Evolutionary conservation across 1,140 invertebrate genomes (phyloP).

Genomic region (Octopus sinensis): DNA sequence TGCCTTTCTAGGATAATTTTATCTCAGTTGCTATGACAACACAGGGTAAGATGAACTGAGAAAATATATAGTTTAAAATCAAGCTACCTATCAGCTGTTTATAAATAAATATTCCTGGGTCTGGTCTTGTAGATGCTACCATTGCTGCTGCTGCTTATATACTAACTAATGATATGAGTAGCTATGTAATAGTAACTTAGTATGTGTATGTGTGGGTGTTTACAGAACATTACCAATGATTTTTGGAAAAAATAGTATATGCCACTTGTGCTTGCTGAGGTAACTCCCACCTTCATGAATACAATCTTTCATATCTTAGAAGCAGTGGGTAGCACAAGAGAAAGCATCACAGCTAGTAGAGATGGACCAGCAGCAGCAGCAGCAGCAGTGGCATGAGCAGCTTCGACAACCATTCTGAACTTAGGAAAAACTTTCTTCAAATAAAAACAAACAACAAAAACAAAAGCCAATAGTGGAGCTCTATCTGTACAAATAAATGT

Average conservation of each 20-base stretch:
- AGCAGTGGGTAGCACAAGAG: too few relatives aligned
- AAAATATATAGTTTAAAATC: background rate
- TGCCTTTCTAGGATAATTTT: conserved; percentile 15
- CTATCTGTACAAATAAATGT: too few relatives aligned
- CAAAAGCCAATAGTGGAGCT: too few relatives aligned
- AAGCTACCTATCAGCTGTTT: conserved; percentile 7
- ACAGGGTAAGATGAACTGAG: background rate
- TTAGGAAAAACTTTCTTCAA: too few relatives aligned
- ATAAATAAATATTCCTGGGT: conserved; percentile 8
- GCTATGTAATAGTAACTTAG: too few relatives aligned
- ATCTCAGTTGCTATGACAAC: conserved; percentile 8
- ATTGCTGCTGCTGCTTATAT: background rate
- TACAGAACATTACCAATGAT: too few relatives aligned
- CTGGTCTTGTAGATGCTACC: background rate
- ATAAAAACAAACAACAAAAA: too few relatives aligned
- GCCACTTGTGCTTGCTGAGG: too few relatives aligned
- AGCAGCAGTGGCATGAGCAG: conserved; percentile 1
- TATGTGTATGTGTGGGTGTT: too few relatives aligned
- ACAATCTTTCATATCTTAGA: too few relatives aligned
- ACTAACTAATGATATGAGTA: background rate
- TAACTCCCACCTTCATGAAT: too few relatives aligned
- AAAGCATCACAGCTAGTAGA: background rate
- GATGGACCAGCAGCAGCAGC: conserved; percentile 10
- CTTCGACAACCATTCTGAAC: background rate
- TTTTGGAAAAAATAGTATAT: too few relatives aligned